A percentile compares a stretch with the other conserved stretches of the same genome.
These are phyloP conservation scores for Colletes gigas DNA, from an alignment of 1,140 invertebrate genomes.

Conservation along the genomic window DNA sequence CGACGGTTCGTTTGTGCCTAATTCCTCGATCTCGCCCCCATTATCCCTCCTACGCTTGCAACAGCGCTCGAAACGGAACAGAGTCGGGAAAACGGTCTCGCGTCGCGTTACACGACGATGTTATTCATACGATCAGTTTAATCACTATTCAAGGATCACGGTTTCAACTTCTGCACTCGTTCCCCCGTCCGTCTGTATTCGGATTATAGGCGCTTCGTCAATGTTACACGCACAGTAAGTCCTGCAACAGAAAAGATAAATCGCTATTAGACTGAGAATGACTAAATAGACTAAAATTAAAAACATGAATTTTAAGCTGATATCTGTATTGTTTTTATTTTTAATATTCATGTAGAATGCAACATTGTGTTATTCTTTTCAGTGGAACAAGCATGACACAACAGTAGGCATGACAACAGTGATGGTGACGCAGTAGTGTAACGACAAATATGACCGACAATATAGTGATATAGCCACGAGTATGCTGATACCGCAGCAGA, in stretches of 20 bases:
- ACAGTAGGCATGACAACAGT: too few relatives aligned
- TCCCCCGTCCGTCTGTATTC: background rate
- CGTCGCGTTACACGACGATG: background rate
- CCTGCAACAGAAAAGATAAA: conserved; percentile 31
- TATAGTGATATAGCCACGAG: too few relatives aligned
- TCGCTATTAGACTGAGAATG: background rate
- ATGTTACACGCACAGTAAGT: background rate
- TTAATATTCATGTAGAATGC: too few relatives aligned
- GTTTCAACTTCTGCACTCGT: background rate
- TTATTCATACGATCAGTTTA: conserved; percentile 10
- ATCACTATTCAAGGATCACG: background rate
- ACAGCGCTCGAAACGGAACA: conserved; percentile 5
- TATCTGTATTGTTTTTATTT: too few relatives aligned
- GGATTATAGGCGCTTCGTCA: background rate
- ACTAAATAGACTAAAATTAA: too few relatives aligned
- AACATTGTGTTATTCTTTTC: too few relatives aligned
- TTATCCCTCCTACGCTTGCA: background rate
- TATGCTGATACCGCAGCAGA: too few relatives aligned
- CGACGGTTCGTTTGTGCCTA: conserved; percentile 1
- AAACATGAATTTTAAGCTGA: too few relatives aligned
- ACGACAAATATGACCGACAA: too few relatives aligned
- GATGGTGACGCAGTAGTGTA: too few relatives aligned
- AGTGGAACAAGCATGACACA: too few relatives aligned
- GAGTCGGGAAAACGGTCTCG: conserved; percentile 12
- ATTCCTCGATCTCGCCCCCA: conserved; percentile 9